Evolutionary conservation across 2,888 invertebrate species (phyloP).

Genomic region (Drosophila nr. fundita): DNA sequence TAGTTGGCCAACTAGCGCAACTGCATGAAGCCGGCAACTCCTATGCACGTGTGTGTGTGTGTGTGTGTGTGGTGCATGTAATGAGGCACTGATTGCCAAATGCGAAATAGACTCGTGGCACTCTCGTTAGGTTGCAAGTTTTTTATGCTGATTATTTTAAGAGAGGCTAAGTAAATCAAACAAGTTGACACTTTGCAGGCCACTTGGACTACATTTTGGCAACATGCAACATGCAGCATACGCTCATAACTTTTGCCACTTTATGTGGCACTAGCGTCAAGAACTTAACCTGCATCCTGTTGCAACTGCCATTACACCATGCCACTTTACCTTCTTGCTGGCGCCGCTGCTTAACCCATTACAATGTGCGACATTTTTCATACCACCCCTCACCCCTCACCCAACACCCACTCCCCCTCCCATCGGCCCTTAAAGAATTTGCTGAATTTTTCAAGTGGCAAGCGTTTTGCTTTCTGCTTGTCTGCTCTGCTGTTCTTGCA

Average conservation of each 20-base stretch:
- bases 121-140: slow-evolving; percentile 37
- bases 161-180: slow-evolving; percentile 70
- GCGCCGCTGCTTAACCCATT: slow-evolving; percentile 60
- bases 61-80: slow-evolving; percentile 60
- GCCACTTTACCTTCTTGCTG: slow-evolving; percentile 30
- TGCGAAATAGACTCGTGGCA: slow-evolving; percentile 68
- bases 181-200: slow-evolving; percentile 73
- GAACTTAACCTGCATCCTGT: slow-evolving; percentile 80
- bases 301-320: slow-evolving; percentile 54
- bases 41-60: background rate
- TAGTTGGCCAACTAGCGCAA: slow-evolving; percentile 15
- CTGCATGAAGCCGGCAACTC: slow-evolving; percentile 10
- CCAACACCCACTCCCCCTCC: background rate
- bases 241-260: slow-evolving; percentile 71
- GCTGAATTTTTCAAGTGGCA: slow-evolving; percentile 73
- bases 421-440: slow-evolving; percentile 33
- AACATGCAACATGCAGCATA: slow-evolving; percentile 37
- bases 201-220: slow-evolving; percentile 52
- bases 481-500: slow-evolving; percentile 61
- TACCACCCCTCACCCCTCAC: background rate
- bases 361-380: slow-evolving; percentile 74
- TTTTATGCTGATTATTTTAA: slow-evolving; percentile 64
- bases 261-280: slow-evolving; percentile 72
- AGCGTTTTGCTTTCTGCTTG: slow-evolving; percentile 56
- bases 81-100: slow-evolving; percentile 78